Conservation (phyloP, 2,113 vertebrate genomes). For the Nymphicus hollandicus region DNA sequence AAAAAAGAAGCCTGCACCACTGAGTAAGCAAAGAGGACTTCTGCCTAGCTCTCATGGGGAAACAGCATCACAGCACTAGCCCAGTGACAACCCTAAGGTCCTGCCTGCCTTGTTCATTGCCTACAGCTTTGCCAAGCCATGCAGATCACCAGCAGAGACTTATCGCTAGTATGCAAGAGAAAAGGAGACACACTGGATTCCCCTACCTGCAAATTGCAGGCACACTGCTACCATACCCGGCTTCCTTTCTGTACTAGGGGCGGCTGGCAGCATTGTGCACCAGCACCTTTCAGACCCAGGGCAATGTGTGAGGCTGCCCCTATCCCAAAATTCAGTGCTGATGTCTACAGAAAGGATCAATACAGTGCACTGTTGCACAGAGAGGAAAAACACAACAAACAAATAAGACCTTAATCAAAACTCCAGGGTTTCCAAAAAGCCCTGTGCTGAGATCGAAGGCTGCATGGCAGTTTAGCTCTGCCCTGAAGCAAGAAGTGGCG, state of each 20-base stretch:
- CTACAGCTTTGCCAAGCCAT: neutral
- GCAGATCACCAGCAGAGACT: neutral
- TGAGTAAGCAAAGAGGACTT: neutral
- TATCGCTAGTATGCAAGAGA: neutral
- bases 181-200: neutral
- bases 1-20: neutral
- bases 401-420: neutral
- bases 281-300: neutral
- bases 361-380: neutral
- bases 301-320: neutral
- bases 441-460: neutral
- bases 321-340: neutral
- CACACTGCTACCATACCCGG: rapidly evolving
- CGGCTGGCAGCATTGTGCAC: rapidly evolving
- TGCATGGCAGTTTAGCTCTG: neutral
- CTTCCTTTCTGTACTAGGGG: neutral
- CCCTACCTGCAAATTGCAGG: neutral
- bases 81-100: neutral
- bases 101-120: neutral
- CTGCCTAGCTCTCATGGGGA: neutral
- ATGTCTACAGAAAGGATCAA: neutral
- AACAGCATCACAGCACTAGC: rapidly evolving
- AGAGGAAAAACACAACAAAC: neutral
- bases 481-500: neutral
- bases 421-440: neutral